Evolutionary conservation across 1,140 invertebrate species (phyloP).

Genomic region (Panagrolaimus sp.): DNA sequence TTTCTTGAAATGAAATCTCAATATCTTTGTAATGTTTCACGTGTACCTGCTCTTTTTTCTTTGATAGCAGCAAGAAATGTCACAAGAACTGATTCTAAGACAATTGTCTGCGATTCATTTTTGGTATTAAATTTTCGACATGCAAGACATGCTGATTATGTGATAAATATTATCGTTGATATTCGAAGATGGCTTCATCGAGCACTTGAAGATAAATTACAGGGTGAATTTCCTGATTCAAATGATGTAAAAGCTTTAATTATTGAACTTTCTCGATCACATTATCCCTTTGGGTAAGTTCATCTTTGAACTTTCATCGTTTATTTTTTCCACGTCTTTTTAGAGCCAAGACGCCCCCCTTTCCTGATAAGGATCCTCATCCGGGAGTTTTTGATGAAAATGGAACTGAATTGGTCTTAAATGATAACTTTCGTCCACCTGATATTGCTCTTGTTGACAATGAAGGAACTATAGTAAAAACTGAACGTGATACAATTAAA

Average conservation of each 20-base stretch:
- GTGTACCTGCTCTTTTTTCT: background rate
- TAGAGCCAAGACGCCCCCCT: background rate
- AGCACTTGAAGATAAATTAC: conserved; percentile 31
- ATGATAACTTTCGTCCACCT: background rate
- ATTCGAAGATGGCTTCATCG: conserved; percentile 24
- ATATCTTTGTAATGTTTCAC: background rate
- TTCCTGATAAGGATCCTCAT: background rate
- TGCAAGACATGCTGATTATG: conserved; percentile 18
- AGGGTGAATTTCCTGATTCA: conserved; percentile 24
- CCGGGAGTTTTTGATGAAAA: background rate
- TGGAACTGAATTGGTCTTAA: background rate
- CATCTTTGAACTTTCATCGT: too few species aligned
- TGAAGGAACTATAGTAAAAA: background rate
- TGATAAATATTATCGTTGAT: conserved; percentile 28
- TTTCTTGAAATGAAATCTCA: conserved; percentile 35
- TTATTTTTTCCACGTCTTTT: background rate
- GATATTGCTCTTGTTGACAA: conserved; percentile 6
- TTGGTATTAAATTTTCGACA: conserved; percentile 33
- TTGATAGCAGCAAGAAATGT: conserved; percentile 27
- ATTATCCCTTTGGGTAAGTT: conserved; percentile 26
- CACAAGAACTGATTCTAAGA: background rate
- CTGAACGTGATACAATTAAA: background rate
- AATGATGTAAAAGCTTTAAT: conserved; percentile 24
- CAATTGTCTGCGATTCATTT: conserved; percentile 38
- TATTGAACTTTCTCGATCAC: conserved; percentile 28